phyloP scores from a whole-genome alignment of 2,113 vertebrate genomes.

The Odontophorus gujanensis region DNA sequence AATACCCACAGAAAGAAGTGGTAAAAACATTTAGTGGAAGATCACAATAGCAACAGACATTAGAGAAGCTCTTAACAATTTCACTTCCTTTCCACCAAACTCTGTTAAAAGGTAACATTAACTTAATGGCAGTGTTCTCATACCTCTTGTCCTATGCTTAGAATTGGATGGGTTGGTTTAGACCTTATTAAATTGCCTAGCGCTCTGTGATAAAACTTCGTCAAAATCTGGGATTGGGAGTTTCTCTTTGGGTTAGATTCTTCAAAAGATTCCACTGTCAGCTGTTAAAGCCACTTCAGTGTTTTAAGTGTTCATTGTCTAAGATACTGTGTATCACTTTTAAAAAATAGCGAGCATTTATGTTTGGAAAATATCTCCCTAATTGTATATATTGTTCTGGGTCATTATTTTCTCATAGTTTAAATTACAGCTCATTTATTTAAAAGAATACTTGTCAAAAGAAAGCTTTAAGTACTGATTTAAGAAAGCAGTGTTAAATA shows the following conservation, averaged over 20 bases:
- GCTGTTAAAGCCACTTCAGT: neutral
- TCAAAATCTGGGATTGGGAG: neutral
- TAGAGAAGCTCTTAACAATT: neutral
- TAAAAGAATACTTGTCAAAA: conserved; percentile 82
- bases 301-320: neutral
- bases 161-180: neutral
- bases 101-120: neutral
- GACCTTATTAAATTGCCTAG: neutral
- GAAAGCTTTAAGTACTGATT: conserved; percentile 83
- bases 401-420: conserved; percentile 74
- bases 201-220: neutral
- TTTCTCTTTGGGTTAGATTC: neutral
- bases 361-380: conserved; percentile 67
- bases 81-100: neutral
- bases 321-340: conserved; percentile 36
- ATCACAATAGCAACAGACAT: neutral
- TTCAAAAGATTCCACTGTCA: neutral
- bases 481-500: conserved; percentile 85
- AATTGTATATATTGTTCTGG: conserved; percentile 73
- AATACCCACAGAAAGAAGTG: neutral
- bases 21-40: neutral
- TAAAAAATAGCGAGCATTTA: conserved; percentile 48
- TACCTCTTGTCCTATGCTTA: neutral
- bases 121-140: neutral
- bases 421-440: conserved; percentile 82